phyloP scores from a whole-genome alignment of 2,888 invertebrate species.

The Acleris sparsana region DNA sequence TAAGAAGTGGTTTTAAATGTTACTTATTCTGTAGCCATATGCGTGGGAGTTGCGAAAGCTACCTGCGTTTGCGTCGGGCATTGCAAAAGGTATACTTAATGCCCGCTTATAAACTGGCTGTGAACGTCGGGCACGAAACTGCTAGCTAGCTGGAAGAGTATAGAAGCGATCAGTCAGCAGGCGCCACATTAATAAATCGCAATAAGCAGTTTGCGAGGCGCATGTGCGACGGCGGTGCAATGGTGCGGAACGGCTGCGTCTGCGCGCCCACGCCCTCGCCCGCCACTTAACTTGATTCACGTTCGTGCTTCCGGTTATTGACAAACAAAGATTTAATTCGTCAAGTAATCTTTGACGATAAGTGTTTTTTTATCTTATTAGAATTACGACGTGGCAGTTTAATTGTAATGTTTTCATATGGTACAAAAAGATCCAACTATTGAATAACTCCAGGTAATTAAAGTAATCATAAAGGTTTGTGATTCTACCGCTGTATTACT shows the following conservation, averaged over 20 bases:
- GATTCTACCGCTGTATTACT: too few species aligned
- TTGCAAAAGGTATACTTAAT: constrained; percentile 37
- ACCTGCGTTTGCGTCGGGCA: constrained; percentile 42
- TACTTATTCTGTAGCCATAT: constrained; percentile 46
- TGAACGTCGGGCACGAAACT: constrained; percentile 48
- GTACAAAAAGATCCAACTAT: too few species aligned
- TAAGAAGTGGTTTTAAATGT: constrained; percentile 46
- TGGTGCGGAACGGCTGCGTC: constrained; percentile 58
- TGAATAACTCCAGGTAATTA: neutral
- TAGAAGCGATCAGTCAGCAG: constrained; percentile 55
- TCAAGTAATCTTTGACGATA: neutral
- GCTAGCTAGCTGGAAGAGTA: constrained; percentile 52
- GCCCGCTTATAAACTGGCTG: constrained; percentile 43
- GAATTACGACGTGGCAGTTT: too few species aligned
- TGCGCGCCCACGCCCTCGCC: constrained; percentile 59
- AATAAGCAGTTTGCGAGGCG: constrained; percentile 49
- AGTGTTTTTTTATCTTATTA: too few species aligned
- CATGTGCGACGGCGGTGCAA: constrained; percentile 52
- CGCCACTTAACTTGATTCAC: constrained; percentile 58
- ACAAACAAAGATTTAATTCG: constrained; percentile 26
- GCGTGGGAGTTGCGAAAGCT: constrained; percentile 49
- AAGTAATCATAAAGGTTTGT: too few species aligned
- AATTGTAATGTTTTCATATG: too few species aligned
- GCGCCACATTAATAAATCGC: constrained; percentile 66
- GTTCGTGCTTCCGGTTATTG: constrained; percentile 58